Percentiles rank a stretch among this genome's conserved stretches.
phyloP scores from a whole-genome alignment of 2,888 invertebrate species.

The Parnassius mnemosyne region DNA sequence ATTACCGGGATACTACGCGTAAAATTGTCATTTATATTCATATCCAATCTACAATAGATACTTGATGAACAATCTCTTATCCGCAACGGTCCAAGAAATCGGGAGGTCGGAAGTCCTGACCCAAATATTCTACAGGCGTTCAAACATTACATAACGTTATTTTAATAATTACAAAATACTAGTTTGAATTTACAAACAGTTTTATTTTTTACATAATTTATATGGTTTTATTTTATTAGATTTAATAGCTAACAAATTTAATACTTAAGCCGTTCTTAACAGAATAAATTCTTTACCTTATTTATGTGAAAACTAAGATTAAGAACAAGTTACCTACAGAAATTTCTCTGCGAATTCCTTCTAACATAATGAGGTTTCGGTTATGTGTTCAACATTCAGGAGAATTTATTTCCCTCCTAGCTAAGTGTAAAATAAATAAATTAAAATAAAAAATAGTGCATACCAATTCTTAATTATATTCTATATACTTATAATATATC shows the following conservation, averaged over 20 bases:
- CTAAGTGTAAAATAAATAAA: no score
- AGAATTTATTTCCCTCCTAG: no score
- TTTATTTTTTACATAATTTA: not conserved
- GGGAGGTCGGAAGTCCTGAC: conserved; percentile 33
- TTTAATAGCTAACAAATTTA: not conserved
- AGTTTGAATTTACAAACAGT: not conserved
- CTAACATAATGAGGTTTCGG: conserved; percentile 62
- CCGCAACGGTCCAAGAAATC: no score
- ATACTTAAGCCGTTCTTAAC: not conserved
- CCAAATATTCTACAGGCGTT: not conserved
- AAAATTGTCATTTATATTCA: no score
- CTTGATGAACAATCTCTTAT: no score
- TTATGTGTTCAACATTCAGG: conserved; percentile 55
- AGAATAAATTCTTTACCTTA: conserved; percentile 17
- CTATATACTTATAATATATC: no score
- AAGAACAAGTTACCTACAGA: conserved; percentile 56
- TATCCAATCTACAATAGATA: no score
- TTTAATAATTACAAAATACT: not conserved
- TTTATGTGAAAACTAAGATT: conserved; percentile 65
- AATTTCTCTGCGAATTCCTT: conserved; percentile 51
- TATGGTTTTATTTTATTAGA: not conserved
- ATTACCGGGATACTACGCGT: no score
- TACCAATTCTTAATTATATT: no score
- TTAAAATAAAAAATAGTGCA: no score
- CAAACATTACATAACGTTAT: not conserved